Evolutionary conservation across 1,140 invertebrate species (phyloP).

Genomic region (Drosophila auraria): DNA sequence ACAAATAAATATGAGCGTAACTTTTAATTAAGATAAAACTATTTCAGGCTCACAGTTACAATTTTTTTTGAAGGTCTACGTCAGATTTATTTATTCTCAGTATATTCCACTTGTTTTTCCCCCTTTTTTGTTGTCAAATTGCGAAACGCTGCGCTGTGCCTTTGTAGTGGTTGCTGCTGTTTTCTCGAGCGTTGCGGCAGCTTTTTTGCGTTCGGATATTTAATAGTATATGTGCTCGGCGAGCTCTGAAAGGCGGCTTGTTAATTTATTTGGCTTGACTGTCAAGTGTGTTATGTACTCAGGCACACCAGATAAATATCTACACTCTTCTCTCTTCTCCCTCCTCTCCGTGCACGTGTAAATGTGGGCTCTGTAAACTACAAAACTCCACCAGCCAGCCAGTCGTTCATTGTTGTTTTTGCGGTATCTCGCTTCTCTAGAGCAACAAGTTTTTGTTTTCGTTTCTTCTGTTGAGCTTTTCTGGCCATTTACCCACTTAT

Average conservation of each 20-base stretch:
- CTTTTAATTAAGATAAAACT: not conserved
- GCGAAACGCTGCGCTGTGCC: constrained; percentile 55
- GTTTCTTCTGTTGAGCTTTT: constrained; percentile 24
- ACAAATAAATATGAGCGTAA: not conserved
- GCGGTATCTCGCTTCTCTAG: constrained; percentile 29
- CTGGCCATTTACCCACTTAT: constrained; percentile 38
- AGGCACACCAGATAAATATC: constrained; percentile 24
- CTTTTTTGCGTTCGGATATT: constrained; percentile 17
- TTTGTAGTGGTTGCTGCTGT: constrained; percentile 44
- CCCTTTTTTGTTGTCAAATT: constrained; percentile 53
- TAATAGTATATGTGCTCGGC: constrained; percentile 39
- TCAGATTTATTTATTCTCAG: constrained; percentile 1
- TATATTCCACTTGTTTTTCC: constrained; percentile 42
- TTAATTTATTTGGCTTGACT: constrained; percentile 71
- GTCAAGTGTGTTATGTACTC: constrained; percentile 69
- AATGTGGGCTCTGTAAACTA: constrained; percentile 48
- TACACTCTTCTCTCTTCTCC: not conserved
- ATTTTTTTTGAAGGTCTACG: not conserved
- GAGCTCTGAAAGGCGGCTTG: constrained; percentile 69
- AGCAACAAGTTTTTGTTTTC: constrained; percentile 66
- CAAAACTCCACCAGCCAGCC: constrained; percentile 51
- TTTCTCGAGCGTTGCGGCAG: constrained; percentile 64
- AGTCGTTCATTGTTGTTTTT: constrained; percentile 54
- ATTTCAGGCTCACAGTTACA: too few relatives aligned
- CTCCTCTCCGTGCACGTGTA: constrained; percentile 36